Percentiles rank a stretch among this genome's conserved stretches.
These are phyloP conservation scores for Eupeodes corollae DNA, from an alignment of 1,140 invertebrate genomes.

Conservation along the genomic window DNA sequence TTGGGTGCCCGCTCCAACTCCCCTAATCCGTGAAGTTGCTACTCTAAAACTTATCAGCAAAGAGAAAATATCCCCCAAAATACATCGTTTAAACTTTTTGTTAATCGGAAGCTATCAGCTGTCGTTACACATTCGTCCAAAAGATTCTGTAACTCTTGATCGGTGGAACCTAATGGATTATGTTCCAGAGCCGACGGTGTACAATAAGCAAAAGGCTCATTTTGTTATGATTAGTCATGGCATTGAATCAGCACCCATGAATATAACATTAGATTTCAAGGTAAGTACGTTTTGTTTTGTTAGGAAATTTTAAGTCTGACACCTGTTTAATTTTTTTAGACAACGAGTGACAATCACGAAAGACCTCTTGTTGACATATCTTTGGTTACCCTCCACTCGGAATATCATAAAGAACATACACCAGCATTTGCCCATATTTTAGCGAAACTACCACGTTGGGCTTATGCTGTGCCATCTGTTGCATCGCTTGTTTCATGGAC, in stretches of 20 bases:
- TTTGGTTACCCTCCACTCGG: constrained; percentile 19
- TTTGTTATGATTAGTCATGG: constrained; percentile 20
- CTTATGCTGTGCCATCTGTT: constrained; percentile 23
- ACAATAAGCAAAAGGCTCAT: constrained; percentile 19
- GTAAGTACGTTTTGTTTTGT: constrained; percentile 8
- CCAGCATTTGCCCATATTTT: constrained; percentile 23
- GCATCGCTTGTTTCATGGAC: constrained; percentile 22
- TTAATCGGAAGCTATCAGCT: constrained; percentile 24
- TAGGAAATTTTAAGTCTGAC: neutral
- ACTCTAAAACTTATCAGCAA: constrained; percentile 15
- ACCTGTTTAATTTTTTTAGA: neutral
- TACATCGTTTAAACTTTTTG: constrained; percentile 15
- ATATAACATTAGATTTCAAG: constrained; percentile 21
- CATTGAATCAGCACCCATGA: constrained; percentile 12
- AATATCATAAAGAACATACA: constrained; percentile 18
- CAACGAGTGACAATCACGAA: neutral
- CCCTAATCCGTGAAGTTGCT: constrained; percentile 18
- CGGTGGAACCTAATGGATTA: constrained; percentile 20
- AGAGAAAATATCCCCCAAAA: constrained; percentile 9
- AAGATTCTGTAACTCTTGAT: constrained; percentile 13
- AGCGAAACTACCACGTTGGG: constrained; percentile 28
- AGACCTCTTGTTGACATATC: constrained; percentile 20
- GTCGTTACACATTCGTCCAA: constrained; percentile 24
- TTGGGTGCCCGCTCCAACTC: constrained; percentile 28
- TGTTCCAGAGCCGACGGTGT: constrained; percentile 11